Base-by-base conservation (phyloP, 2,113 vertebrate species). In the Nothocercus nigrocapillus region DNA sequence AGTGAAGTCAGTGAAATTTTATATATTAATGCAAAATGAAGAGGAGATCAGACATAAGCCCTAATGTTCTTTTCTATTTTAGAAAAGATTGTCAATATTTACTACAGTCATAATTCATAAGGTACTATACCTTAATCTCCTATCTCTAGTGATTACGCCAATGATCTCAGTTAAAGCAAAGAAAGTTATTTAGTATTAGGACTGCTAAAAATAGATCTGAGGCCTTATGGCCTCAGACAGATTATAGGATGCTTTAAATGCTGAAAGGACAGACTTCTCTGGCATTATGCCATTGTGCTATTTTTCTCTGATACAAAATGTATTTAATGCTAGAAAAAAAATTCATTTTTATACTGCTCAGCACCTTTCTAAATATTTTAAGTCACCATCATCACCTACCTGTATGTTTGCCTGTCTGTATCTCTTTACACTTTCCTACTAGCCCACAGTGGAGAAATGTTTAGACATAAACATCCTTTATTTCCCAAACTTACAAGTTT, bases 181-280 rank as follows among this genome's bases (percentile, higher is more conserved):
- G 78, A 92, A 94, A 89, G 82, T 86, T 93, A 91, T 97, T 91
- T 75, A 81, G 64, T 51, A 38, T 94, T 85, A 80, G 16, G 36
- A 63, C 93, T 82, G 7, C 91, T 95, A 88, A 91, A 91, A 95
- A 56, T 76, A 95, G n/a, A 30, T 40, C 82, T 94, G 81, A 91
- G 61, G 49, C 68, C 70, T 69, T 82, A 45, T 21, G 62, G 78
- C 36, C 44, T 88, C 66, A 83, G 51, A 85, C 70, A 89, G 77
- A 91, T 91, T 85, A 85, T 87, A 77, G 36, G 82, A 3, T 24
- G 34, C 40, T 59, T 78, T 34, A 70, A 34, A 61, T 85, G 28
- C 34, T 83, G 68, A 95, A 94, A 81, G 64, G 51, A 56, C 38
- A 93, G 88, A 85, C 34, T 86, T 93, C 61, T 81, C 45, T 81